Evolutionary conservation across 2,113 vertebrate species (phyloP).

Genomic region (Takifugu bimaculatus): DNA sequence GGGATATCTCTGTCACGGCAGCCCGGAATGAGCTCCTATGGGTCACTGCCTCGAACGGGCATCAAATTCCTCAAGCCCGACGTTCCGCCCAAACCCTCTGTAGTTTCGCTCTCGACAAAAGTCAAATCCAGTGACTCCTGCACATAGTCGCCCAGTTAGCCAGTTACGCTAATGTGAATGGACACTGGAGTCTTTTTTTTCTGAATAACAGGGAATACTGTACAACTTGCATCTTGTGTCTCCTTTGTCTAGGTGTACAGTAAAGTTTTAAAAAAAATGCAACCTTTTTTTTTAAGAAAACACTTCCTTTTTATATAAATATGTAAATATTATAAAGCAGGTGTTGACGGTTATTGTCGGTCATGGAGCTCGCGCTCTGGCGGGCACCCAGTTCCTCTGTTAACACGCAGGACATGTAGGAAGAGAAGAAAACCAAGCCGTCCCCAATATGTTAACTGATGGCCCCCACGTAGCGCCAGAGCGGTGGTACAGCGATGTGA

Average conservation of each 20-base stretch:
- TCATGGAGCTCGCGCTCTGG: conserved; percentile 74
- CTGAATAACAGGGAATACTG: conserved; percentile 66
- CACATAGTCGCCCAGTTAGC: conserved; percentile 82
- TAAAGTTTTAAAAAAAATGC: conserved; percentile 66
- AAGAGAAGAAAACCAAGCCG: conserved; percentile 48
- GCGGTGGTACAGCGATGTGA: conserved; percentile 48
- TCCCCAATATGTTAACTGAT: conserved; percentile 54
- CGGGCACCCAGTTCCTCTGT: conserved; percentile 71
- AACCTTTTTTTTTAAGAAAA: conserved; percentile 63
- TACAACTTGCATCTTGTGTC: conserved; percentile 75
- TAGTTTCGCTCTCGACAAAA: conserved; percentile 87
- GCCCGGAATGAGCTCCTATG: conserved; percentile 86
- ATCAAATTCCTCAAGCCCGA: conserved; percentile 94
- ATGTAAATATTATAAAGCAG: conserved; percentile 73
- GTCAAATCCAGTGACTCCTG: conserved; percentile 90
- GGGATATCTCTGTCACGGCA: conserved; percentile 86
- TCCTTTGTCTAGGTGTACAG: conserved; percentile 74
- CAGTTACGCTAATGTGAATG: conserved; percentile 45
- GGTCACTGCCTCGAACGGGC: conserved; percentile 88
- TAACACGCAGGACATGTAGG: conserved; percentile 71
- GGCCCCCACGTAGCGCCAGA: conserved; percentile 57
- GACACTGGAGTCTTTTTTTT: conserved; percentile 47
- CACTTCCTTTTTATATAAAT: conserved; percentile 73
- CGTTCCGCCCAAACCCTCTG: conserved; percentile 93
- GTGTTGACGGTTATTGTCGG: conserved; percentile 64